phyloP scores from a whole-genome alignment of 1,140 invertebrate genomes.

The Coptotermes formosanus region DNA sequence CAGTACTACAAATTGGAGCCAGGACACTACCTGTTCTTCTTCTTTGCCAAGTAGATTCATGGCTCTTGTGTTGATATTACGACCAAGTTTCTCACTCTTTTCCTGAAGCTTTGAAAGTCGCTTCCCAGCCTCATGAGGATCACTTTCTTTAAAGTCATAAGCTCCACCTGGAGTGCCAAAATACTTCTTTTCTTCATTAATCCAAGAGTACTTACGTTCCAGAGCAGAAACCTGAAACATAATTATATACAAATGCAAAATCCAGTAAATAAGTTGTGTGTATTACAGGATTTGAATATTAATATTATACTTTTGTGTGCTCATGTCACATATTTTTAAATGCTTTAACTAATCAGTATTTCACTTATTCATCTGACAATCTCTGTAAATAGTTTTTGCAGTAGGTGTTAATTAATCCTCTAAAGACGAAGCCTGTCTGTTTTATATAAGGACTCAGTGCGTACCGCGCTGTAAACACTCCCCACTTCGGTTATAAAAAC shows the following conservation, averaged over 20 bases:
- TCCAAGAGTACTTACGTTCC: slow-evolving; percentile 68
- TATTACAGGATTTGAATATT: too few species aligned
- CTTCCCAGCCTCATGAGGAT: slow-evolving; percentile 58
- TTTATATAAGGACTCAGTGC: too few species aligned
- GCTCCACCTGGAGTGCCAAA: slow-evolving; percentile 64
- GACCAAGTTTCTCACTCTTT: slow-evolving; percentile 69
- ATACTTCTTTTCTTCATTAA: slow-evolving; percentile 71
- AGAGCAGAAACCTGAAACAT: slow-evolving; percentile 51
- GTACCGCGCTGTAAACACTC: too few species aligned
- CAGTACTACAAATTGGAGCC: too few species aligned
- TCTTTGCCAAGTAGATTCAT: slow-evolving; percentile 83
- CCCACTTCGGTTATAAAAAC: too few species aligned
- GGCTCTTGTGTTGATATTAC: slow-evolving; percentile 80
- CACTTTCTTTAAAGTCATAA: slow-evolving; percentile 56
- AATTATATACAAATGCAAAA: slow-evolving; percentile 20
- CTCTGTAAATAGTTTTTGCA: too few species aligned
- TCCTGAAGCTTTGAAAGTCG: slow-evolving; percentile 64
- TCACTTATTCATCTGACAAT: too few species aligned
- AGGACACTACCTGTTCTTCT: slow-evolving; percentile 68
- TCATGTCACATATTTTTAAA: too few species aligned
- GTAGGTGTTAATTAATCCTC: too few species aligned
- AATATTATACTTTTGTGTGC: too few species aligned
- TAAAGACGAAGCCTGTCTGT: too few species aligned
- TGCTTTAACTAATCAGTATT: too few species aligned
- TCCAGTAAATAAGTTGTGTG: background rate